Percentiles rank a stretch among this genome's conserved stretches.
These are phyloP conservation scores for Spisula subtruncata DNA, from an alignment of 2,888 invertebrate genomes.

Conservation along the genomic window DNA sequence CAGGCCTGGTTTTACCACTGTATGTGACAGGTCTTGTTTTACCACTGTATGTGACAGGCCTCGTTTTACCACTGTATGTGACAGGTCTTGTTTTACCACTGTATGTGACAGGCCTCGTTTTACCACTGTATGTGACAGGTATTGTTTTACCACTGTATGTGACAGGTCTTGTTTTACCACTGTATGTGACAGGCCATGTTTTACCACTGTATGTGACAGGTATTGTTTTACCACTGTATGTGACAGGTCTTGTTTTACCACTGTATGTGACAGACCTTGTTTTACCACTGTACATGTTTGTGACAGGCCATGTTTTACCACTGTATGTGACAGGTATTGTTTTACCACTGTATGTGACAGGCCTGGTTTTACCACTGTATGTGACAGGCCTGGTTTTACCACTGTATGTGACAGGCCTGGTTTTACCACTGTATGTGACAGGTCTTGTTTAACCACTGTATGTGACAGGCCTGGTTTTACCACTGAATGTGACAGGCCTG, in stretches of 20 bases:
- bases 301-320: not conserved
- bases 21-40: not conserved
- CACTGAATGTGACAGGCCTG: not conserved
- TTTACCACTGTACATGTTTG: not conserved
- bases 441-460: not conserved
- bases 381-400: not conserved
- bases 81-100: not conserved
- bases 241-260: not conserved
- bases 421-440: not conserved
- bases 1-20: not conserved
- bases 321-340: not conserved
- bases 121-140: not conserved
- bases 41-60: not conserved
- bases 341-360: not conserved
- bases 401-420: not conserved
- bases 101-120: not conserved
- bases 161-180: not conserved
- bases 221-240: not conserved
- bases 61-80: not conserved
- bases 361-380: not conserved
- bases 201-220: not conserved
- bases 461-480: not conserved
- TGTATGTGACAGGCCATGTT: not conserved
- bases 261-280: not conserved
- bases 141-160: not conserved